Evolutionary conservation across 2,113 vertebrate species (phyloP).

Genomic region (Cercocebus atys): DNA sequence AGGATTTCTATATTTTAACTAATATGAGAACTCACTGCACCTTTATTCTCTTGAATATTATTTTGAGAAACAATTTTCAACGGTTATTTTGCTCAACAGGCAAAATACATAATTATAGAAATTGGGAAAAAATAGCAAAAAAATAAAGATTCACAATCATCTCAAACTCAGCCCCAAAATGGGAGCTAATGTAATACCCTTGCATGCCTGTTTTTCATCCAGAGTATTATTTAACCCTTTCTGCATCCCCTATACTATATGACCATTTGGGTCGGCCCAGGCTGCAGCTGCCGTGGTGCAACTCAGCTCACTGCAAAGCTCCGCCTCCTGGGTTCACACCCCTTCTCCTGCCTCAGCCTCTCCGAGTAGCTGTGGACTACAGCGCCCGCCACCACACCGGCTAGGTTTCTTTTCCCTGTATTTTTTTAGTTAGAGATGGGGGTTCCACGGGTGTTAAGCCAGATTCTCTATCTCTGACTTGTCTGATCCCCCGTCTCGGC

Average conservation of each 20-base stretch:
- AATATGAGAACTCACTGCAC: not conserved
- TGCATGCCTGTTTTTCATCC: not conserved
- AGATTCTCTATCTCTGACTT: no score
- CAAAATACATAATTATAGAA: not conserved
- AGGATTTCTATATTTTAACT: conserved; percentile 37
- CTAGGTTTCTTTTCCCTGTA: no score
- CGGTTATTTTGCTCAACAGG: not conserved
- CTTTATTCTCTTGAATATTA: conserved; percentile 30
- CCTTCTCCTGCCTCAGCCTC: no score
- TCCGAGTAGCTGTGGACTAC: no score
- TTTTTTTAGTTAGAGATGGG: no score
- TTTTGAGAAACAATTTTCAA: conserved; percentile 45
- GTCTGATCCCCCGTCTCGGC: no score
- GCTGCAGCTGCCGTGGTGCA: no score
- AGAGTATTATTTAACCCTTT: not conserved
- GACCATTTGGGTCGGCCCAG: no score
- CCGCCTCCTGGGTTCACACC: no score
- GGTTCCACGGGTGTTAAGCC: no score
- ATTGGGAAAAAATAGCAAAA: not conserved
- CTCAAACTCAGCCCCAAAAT: not conserved
- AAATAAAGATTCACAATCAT: not conserved
- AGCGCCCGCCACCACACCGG: no score
- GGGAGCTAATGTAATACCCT: not conserved
- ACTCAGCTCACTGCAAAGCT: no score
- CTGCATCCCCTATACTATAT: not conserved